Conservation (phyloP, 2,888 invertebrate species). For the Cancer borealis region DNA sequence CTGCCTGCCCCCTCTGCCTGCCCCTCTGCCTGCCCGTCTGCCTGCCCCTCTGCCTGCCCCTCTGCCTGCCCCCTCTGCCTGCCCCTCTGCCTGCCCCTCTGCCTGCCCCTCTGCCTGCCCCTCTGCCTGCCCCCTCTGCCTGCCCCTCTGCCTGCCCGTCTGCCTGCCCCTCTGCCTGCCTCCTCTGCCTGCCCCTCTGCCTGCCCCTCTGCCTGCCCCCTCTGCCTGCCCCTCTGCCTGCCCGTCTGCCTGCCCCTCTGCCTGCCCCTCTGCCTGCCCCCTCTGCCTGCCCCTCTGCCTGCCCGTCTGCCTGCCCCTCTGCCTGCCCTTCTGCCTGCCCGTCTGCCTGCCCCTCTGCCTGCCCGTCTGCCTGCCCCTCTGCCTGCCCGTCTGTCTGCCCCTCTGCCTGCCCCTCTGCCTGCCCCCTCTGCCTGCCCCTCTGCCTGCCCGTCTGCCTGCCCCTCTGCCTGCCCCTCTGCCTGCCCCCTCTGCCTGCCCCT, state of each 20-base stretch:
- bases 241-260: not conserved
- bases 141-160: constrained; percentile 10
- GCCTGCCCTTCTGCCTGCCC: not conserved
- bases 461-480: constrained; percentile 37
- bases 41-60: not conserved
- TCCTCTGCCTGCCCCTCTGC: not conserved
- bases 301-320: not conserved
- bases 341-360: constrained; percentile 35
- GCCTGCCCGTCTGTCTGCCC: too few relatives aligned
- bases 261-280: too few relatives aligned
- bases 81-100: constrained; percentile 10
- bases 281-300: not conserved
- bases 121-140: too few relatives aligned
- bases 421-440: not conserved
- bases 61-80: too few relatives aligned
- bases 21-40: constrained; percentile 10
- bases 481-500: not conserved
- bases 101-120: not conserved
- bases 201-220: too few relatives aligned
- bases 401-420: not conserved
- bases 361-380: not conserved
- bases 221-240: not conserved
- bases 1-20: not conserved
- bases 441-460: not conserved
- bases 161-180: not conserved